A percentile compares a stretch with the other conserved stretches of the same genome.
phyloP scores from a whole-genome alignment of 2,113 vertebrate genomes.

The Castor canadensis region DNA sequence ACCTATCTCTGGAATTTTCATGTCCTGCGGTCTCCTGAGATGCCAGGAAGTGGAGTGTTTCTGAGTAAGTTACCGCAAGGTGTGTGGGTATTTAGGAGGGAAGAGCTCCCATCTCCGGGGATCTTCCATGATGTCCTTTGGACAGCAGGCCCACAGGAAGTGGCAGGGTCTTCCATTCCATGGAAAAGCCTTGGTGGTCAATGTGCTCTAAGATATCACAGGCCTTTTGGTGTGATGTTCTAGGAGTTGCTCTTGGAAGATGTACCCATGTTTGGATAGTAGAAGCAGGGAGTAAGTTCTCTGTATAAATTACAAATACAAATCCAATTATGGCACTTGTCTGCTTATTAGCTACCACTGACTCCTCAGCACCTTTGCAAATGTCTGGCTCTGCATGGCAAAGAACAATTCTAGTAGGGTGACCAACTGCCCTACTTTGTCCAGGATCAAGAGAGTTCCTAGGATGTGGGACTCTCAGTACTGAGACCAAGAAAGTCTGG shows the following conservation, averaged over 20 bases:
- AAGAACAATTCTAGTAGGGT: background rate
- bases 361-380: background rate
- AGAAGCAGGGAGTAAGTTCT: background rate
- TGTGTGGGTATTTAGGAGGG: background rate
- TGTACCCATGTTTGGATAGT: rapidly evolving
- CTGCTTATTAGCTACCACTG: background rate
- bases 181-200: background rate
- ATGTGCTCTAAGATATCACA: rapidly evolving
- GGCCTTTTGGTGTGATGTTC: background rate
- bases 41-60: background rate
- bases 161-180: background rate
- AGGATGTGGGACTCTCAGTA: background rate
- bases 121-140: rapidly evolving
- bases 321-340: background rate
- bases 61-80: background rate
- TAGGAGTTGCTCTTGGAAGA: rapidly evolving
- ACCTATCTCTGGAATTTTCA: background rate
- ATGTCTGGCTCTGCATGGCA: background rate
- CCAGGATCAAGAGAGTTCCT: background rate
- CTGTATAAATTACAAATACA: background rate
- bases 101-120: background rate
- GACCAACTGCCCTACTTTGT: background rate
- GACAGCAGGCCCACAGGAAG: background rate
- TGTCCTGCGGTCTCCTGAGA: background rate
- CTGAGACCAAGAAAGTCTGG: background rate